These are phyloP conservation scores for Nemapogon koenigi DNA, from an alignment of 2,888 invertebrate species.

Conservation along the genomic window DNA sequence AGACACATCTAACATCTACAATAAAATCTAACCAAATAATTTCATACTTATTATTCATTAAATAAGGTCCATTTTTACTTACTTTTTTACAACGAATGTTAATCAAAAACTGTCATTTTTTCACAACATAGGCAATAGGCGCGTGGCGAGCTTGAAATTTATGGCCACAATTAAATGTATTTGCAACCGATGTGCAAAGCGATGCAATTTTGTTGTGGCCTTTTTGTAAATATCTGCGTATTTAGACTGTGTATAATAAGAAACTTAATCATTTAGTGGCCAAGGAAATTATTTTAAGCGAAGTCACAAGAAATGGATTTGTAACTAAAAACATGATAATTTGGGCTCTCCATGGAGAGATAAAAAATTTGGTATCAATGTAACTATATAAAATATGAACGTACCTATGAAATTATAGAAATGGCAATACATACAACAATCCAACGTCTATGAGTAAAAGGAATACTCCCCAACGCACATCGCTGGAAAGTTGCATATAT, in stretches of 20 bases:
- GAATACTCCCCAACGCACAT: too few species aligned
- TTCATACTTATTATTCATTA: not conserved
- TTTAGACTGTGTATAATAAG: conserved; percentile 8
- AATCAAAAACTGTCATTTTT: conserved; percentile 9
- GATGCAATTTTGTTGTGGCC: not conserved
- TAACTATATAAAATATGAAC: too few species aligned
- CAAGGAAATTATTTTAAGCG: too few species aligned
- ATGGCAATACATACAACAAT: too few species aligned
- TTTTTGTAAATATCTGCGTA: conserved; percentile 8
- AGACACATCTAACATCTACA: conserved; percentile 1
- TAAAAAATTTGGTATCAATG: too few species aligned
- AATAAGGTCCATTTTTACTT: conserved; percentile 1
- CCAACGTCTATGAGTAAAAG: too few species aligned
- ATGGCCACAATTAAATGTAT: conserved; percentile 9
- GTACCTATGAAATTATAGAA: too few species aligned
- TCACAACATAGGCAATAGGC: conserved; percentile 7
- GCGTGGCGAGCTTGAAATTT: conserved; percentile 9
- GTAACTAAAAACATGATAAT: too few species aligned
- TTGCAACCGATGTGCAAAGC: conserved; percentile 7
- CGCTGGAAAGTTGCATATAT: too few species aligned
- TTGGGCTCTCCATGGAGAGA: too few species aligned
- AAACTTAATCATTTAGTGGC: too few species aligned
- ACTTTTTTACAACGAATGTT: not conserved
- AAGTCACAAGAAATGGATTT: too few species aligned
- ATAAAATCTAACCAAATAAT: not conserved